Evolutionary conservation across 2,113 vertebrate genomes (phyloP).

Genomic region (Reinhardtius hippoglossoides): DNA sequence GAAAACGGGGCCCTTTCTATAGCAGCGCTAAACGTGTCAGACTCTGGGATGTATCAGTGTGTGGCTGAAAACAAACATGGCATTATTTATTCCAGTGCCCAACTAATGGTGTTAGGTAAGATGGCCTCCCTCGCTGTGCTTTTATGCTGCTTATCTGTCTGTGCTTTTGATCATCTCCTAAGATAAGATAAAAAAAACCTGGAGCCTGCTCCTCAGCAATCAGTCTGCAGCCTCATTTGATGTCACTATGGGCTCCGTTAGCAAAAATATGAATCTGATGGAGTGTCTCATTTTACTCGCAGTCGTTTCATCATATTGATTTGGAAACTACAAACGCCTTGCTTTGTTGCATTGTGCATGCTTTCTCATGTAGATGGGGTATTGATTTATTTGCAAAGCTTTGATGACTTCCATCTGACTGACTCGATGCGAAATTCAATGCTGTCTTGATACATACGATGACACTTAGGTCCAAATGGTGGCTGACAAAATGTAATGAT

Average conservation of each 20-base stretch:
- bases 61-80: conserved; percentile 98
- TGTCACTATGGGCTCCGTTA: conserved; percentile 54
- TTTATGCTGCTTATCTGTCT: conserved; percentile 59
- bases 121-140: conserved; percentile 53
- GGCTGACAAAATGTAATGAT: conserved; percentile 51
- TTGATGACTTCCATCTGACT: conserved; percentile 67
- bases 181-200: conserved; percentile 54
- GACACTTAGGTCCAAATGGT: conserved; percentile 53
- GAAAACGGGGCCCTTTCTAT: conserved; percentile 94
- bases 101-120: conserved; percentile 95
- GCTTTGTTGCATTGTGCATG: conserved; percentile 56
- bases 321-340: conserved; percentile 62
- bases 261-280: conserved; percentile 67
- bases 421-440: conserved; percentile 59
- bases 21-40: conserved; percentile 88
- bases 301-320: conserved; percentile 75
- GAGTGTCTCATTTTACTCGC: conserved; percentile 73
- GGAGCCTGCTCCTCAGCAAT: conserved; percentile 52
- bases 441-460: conserved; percentile 51
- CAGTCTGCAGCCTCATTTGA: conserved; percentile 61
- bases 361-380: conserved; percentile 69
- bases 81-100: conserved; percentile 89
- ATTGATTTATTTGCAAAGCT: conserved; percentile 75
- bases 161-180: conserved; percentile 62
- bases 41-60: conserved; percentile 97